These are phyloP conservation scores for Athalia circularis DNA, from an alignment of 2,888 invertebrate species.

Conservation along the genomic window DNA sequence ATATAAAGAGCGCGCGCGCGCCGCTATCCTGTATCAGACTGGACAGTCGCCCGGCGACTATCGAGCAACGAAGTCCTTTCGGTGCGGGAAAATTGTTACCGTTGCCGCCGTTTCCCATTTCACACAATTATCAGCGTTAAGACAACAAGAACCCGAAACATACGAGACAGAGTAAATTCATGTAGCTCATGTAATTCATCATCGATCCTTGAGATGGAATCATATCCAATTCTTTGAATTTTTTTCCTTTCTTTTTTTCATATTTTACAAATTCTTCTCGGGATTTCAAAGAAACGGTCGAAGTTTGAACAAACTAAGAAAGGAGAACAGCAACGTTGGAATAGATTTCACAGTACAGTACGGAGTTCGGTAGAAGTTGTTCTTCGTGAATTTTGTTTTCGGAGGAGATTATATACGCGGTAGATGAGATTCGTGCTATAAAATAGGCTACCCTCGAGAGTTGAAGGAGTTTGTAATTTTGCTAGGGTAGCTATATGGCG, in stretches of 20 bases:
- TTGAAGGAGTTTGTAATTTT: constrained; percentile 22
- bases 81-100: background rate
- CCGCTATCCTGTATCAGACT: background rate
- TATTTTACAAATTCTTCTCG: too few species aligned
- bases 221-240: too few species aligned
- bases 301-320: too few species aligned
- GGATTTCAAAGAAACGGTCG: too few species aligned
- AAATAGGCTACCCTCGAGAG: background rate
- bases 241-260: too few species aligned
- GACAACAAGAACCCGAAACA: too few species aligned
- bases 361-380: too few species aligned
- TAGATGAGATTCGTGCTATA: background rate
- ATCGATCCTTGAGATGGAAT: too few species aligned
- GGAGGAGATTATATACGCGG: background rate
- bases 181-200: too few species aligned
- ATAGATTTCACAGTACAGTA: too few species aligned
- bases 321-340: too few species aligned
- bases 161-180: too few species aligned
- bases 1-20: constrained; percentile 30
- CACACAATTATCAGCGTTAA: background rate
- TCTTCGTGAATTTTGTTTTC: background rate
- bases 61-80: constrained; percentile 26
- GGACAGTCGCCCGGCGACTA: constrained; percentile 26
- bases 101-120: constrained; percentile 2
- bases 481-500: background rate